Conservation (phyloP, 37 sponge, comb jelly and placozoan genomes). For the Mnemiopsis leidyi region DNA sequence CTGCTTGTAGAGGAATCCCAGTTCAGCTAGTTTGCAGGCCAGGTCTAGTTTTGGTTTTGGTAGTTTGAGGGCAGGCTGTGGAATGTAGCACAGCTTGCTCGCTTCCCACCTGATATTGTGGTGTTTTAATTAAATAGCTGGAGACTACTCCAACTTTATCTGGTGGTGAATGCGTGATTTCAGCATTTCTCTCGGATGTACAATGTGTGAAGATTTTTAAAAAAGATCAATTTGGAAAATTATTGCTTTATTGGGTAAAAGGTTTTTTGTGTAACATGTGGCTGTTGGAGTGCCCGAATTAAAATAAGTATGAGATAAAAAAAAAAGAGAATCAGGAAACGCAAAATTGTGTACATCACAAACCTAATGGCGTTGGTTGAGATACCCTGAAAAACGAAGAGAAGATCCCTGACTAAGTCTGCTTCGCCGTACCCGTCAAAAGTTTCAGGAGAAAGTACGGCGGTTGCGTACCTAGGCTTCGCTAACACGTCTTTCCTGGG, state of each 20-base stretch:
- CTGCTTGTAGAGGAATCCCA: constrained; percentile 90
- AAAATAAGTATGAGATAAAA: too few species aligned
- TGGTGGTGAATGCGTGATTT: too few species aligned
- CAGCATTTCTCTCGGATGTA: too few species aligned
- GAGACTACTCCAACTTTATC: too few species aligned
- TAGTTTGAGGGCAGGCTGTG: background rate
- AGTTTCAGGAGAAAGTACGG: constrained; percentile 21
- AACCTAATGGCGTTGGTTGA: constrained; percentile 80
- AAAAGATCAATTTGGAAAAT: too few species aligned
- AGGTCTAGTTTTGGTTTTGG: constrained; percentile 66
- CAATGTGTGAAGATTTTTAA: constrained; percentile 67
- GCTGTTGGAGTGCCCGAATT: too few species aligned
- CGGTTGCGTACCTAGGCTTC: constrained; percentile 40
- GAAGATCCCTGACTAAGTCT: constrained; percentile 79
- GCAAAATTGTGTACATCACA: too few species aligned
- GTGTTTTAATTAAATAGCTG: background rate
- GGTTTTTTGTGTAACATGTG: too few species aligned
- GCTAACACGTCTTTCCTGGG: constrained; percentile 14
- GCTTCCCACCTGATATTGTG: constrained; percentile 29
- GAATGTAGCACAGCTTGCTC: background rate
- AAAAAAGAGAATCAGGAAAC: too few species aligned
- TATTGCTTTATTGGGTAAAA: too few species aligned
- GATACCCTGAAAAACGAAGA: constrained; percentile 93
- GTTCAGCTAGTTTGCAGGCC: constrained; percentile 86
- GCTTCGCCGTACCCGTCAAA: constrained; percentile 67